Percentiles rank a stretch among this genome's conserved stretches.
phyloP scores from a whole-genome alignment of 2,113 vertebrate species.

The Anarhynchus alexandrinus region DNA sequence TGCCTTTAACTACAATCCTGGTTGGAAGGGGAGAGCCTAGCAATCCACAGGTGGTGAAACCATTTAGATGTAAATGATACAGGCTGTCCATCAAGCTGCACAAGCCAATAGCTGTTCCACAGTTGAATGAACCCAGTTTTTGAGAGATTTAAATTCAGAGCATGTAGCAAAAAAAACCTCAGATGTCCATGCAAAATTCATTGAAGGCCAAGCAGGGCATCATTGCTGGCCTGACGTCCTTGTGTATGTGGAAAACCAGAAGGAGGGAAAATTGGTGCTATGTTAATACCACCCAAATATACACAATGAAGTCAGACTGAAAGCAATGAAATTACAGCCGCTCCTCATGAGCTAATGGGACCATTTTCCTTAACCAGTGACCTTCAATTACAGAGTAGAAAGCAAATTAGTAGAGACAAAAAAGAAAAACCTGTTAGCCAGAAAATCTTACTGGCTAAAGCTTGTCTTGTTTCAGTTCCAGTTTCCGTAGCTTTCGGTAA shows the following conservation, averaged over 20 bases:
- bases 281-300: slow-evolving; percentile 50
- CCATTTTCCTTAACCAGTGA: slow-evolving; percentile 54
- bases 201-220: background rate
- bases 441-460: slow-evolving; percentile 40
- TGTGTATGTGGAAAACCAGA: slow-evolving; percentile 5
- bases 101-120: background rate
- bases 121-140: background rate
- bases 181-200: background rate
- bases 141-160: background rate
- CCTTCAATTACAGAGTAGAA: slow-evolving; percentile 58
- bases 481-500: slow-evolving; percentile 32
- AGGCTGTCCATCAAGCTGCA: background rate
- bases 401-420: slow-evolving; percentile 58
- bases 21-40: background rate
- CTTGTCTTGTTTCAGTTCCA: slow-evolving; percentile 57
- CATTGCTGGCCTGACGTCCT: background rate
- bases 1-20: background rate
- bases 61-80: background rate
- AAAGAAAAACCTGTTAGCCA: slow-evolving; percentile 55
- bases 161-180: background rate
- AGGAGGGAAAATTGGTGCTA: slow-evolving; percentile 32
- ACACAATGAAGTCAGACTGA: slow-evolving; percentile 52
- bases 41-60: background rate
- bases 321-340: slow-evolving; percentile 38
- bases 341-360: slow-evolving; percentile 44